Base-by-base conservation (phyloP, 1,140 invertebrate genomes). In the Triops cancriformis region DNA sequence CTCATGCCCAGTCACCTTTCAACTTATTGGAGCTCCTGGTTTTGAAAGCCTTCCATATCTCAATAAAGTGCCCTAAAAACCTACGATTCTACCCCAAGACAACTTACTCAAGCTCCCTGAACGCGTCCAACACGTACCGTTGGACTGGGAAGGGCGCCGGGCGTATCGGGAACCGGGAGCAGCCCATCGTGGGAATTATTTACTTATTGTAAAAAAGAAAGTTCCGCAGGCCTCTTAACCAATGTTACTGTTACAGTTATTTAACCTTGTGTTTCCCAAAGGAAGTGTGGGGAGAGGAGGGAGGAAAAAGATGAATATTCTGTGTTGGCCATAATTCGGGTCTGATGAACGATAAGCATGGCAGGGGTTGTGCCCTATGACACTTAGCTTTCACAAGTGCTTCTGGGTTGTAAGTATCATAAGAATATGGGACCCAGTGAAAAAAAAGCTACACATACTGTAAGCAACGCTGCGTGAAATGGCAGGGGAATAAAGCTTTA, bases 301-400 rank as follows among this genome's bases (percentile, higher is more conserved):
- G 43, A 18, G 43, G 11, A 45, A 23, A 64, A 64, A 64, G 51
- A n/a, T 64, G 51, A 64, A 64, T 64, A 64, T 64, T 64, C 51
- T 64, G 10, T 64, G n/a, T 64, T 64, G 51, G 51, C 23, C 51
- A 64, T 64, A 64, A 64, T 64, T 64, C n/a, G 51, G 51, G 51
- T 23, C 18, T 64, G 51, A 64, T 64, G 51, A 64, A 23, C 51
- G 51, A 64, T 64, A 64, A 23, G 51, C 18, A 64, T 64, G 51
- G 51, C 51, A 64, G 51, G 43, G 51, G 51, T 64, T 64, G 51
- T 64, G 51, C 51, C 51, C 51, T 64, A 23, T 64, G 51, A 64
- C 51, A 64, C 51, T 64, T 64, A 64, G 51, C 51, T 64, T 64
- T 64, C 18, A 64, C 51, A 64, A 64, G 51, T 64, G 51, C 51